A percentile compares a stretch with the other conserved stretches of the same genome.
Conservation (phyloP, 2,797 vertebrate genomes). For the Cyclura pinguis region DNA sequence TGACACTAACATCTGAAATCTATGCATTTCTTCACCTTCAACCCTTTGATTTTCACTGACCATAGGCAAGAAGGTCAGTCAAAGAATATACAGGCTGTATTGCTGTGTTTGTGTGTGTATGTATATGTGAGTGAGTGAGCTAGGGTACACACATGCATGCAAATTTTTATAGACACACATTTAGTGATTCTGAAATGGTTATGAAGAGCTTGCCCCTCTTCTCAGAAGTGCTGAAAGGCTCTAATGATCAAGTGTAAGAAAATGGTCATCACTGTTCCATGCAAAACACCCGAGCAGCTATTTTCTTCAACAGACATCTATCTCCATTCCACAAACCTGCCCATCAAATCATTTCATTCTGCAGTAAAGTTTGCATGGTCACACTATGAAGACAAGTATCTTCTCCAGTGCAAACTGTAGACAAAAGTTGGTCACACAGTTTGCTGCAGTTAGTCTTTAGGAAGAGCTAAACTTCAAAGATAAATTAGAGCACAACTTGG, state of each 20-base stretch:
- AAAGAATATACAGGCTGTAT: background rate
- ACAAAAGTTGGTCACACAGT: background rate
- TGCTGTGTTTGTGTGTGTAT: background rate
- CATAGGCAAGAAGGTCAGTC: background rate
- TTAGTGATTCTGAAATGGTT: too few relatives aligned
- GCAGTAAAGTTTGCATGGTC: background rate
- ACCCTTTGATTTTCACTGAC: background rate
- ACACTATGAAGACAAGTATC: background rate
- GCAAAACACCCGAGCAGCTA: background rate
- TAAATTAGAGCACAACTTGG: background rate
- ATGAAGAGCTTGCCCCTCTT: background rate
- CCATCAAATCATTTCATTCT: background rate
- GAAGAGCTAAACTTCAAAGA: background rate
- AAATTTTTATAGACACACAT: too few relatives aligned
- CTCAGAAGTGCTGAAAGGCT: background rate
- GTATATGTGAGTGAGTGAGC: background rate
- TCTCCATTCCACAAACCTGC: background rate
- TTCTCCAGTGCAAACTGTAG: background rate
- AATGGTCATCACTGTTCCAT: background rate
- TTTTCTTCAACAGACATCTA: background rate
- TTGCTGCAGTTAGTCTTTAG: background rate
- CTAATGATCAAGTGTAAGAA: background rate
- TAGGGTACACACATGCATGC: too few relatives aligned
- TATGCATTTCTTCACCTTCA: background rate
- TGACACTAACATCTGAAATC: background rate